Evolutionary conservation across 2,888 invertebrate genomes (phyloP).

Genomic region (Stenodera caucasica): DNA sequence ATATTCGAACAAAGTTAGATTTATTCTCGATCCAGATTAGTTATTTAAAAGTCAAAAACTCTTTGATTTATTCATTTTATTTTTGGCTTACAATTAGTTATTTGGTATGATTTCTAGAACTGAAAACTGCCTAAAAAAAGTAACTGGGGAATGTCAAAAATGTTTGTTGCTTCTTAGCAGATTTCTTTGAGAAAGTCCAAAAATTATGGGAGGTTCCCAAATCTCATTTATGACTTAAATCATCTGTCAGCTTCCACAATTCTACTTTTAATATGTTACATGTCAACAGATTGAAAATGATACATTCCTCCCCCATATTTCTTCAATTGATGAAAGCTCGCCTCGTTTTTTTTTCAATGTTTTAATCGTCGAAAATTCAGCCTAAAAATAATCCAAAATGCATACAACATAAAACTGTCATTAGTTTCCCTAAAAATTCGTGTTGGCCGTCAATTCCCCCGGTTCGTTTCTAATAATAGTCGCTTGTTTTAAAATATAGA

Average conservation of each 20-base stretch:
- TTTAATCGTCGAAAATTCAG: not conserved
- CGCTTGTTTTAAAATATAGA: not conserved
- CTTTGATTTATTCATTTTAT: too few relatives aligned
- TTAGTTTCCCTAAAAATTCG: not conserved
- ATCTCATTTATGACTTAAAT: not conserved
- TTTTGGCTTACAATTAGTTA: too few relatives aligned
- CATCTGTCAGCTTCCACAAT: not conserved
- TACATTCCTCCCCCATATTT: conserved; percentile 1
- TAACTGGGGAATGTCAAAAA: too few relatives aligned
- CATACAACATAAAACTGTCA: not conserved
- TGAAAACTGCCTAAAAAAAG: too few relatives aligned
- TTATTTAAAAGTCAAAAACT: too few relatives aligned
- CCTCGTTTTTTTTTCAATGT: not conserved
- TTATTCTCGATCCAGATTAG: too few relatives aligned
- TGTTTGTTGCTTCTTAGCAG: too few relatives aligned
- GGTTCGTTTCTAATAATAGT: not conserved
- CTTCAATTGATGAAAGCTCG: not conserved
- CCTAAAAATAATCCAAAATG: not conserved
- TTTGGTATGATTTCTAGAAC: too few relatives aligned
- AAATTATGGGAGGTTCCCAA: too few relatives aligned
- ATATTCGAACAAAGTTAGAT: too few relatives aligned
- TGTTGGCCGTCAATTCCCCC: not conserved
- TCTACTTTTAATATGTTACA: conserved; percentile 4
- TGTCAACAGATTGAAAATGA: conserved; percentile 21
- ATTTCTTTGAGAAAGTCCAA: too few relatives aligned